A percentile compares a stretch with the other conserved stretches of the same genome.
These are phyloP conservation scores for Lacanobia wlatinum DNA, from an alignment of 2,888 invertebrate species.

Conservation along the genomic window DNA sequence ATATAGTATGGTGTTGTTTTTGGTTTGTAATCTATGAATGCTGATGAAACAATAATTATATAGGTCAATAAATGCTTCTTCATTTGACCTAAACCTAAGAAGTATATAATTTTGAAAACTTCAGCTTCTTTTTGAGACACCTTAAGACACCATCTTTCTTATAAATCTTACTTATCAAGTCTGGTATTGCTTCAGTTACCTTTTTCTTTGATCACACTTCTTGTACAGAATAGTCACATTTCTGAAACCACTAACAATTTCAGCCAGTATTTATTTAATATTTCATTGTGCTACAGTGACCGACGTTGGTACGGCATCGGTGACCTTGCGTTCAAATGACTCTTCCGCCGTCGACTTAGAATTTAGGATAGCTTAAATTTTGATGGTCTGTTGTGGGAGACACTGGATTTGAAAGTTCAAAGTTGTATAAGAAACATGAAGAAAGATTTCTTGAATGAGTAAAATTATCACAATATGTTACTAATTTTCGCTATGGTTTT, in stretches of 20 bases:
- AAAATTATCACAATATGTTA: not conserved
- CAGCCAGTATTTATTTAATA: conserved; percentile 54
- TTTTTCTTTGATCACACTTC: not conserved
- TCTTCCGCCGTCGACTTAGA: conserved; percentile 75
- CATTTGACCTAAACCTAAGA: no score
- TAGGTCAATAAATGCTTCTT: no score
- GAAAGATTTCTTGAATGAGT: not conserved
- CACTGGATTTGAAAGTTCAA: conserved; percentile 17
- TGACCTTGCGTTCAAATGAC: conserved; percentile 72
- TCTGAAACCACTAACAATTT: conserved; percentile 38
- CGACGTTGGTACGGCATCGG: conserved; percentile 84
- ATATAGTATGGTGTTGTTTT: not conserved
- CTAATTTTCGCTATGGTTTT: no score
- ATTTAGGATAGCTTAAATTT: conserved; percentile 66
- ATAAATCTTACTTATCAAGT: not conserved
- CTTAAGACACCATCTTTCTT: not conserved
- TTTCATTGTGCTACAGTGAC: conserved; percentile 86
- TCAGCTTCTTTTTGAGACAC: no score
- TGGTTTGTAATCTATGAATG: no score
- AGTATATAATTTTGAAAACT: no score
- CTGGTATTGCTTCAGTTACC: not conserved
- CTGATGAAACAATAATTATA: no score
- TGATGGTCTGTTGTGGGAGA: conserved; percentile 32
- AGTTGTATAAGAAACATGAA: not conserved
- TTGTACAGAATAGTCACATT: conserved; percentile 9